These are phyloP conservation scores for Zootoca vivipara DNA, from an alignment of 2,113 vertebrate genomes.

Conservation along the genomic window DNA sequence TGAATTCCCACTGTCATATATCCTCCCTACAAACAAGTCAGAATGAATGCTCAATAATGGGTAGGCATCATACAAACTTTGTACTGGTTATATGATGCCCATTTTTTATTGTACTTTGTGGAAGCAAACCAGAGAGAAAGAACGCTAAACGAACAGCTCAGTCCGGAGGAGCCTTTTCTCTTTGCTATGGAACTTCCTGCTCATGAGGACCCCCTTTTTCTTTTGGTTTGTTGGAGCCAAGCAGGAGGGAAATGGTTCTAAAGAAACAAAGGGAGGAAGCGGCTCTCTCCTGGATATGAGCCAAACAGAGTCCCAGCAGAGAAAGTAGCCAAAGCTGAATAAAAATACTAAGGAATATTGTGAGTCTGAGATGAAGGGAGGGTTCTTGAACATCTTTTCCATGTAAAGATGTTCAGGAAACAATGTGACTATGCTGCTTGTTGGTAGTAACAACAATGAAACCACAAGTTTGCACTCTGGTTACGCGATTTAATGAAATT, in stretches of 20 bases:
- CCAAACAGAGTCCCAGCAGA: constrained; percentile 1
- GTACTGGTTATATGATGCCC: no score
- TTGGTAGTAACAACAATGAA: not conserved
- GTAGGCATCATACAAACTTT: no score
- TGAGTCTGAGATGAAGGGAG: not conserved
- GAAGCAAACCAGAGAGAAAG: no score
- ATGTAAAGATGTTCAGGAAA: not conserved
- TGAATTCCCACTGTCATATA: no score
- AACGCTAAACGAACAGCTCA: no score
- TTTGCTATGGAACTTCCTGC: constrained; percentile 5
- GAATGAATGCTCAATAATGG: no score
- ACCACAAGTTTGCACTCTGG: not conserved
- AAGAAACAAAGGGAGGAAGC: constrained; percentile 35
- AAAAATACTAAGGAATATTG: not conserved
- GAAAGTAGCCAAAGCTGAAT: not conserved
- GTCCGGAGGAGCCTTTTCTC: not conserved
- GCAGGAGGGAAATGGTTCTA: constrained; percentile 20
- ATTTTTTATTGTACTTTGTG: no score
- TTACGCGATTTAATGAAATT: not conserved
- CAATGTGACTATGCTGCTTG: not conserved
- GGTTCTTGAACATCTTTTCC: not conserved
- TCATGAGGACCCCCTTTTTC: constrained; percentile 2
- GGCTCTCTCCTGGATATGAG: constrained; percentile 15
- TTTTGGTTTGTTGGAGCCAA: not conserved
- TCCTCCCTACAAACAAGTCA: no score